A percentile compares a stretch with the other conserved stretches of the same genome.
Evolutionary conservation across 2,113 vertebrate species (phyloP).

Genomic region (Pomatostomus ruficeps): DNA sequence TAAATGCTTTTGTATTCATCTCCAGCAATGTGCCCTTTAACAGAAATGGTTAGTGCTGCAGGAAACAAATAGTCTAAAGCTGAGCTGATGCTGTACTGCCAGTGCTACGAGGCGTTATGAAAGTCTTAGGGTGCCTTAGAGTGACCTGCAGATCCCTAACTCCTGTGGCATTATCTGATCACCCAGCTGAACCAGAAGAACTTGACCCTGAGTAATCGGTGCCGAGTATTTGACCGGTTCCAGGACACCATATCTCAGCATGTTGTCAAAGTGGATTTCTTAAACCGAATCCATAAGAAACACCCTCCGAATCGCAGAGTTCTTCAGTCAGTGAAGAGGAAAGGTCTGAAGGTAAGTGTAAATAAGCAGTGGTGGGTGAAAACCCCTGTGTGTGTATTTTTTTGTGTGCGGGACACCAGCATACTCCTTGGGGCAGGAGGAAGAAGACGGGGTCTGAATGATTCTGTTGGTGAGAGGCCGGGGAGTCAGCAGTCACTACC

Average conservation of each 20-base stretch:
- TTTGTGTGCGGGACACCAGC: background rate
- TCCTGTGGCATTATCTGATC: slow-evolving; percentile 38
- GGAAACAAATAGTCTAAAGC: slow-evolving; percentile 32
- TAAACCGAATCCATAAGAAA: slow-evolving; percentile 90
- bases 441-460: background rate
- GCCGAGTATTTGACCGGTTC: slow-evolving; percentile 97
- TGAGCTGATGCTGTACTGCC: slow-evolving; percentile 42
- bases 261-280: slow-evolving; percentile 93
- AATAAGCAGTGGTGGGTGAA: background rate
- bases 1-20: slow-evolving; percentile 39
- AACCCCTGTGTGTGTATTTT: accelerated
- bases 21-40: slow-evolving; percentile 44
- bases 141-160: slow-evolving; percentile 37
- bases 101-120: background rate
- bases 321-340: slow-evolving; percentile 80
- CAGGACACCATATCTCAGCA: slow-evolving; percentile 97
- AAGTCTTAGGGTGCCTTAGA: slow-evolving; percentile 29
- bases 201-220: slow-evolving; percentile 92
- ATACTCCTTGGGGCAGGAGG: background rate
- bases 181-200: slow-evolving; percentile 93
- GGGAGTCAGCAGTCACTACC: background rate
- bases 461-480: background rate
- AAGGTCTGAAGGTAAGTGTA: slow-evolving; percentile 84
- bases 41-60: slow-evolving; percentile 22
- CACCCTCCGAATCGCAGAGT: slow-evolving; percentile 84